Percentiles rank a stretch among this genome's conserved stretches.
phyloP scores from a whole-genome alignment of 2,113 vertebrate species.

The Archilochus colubris region DNA sequence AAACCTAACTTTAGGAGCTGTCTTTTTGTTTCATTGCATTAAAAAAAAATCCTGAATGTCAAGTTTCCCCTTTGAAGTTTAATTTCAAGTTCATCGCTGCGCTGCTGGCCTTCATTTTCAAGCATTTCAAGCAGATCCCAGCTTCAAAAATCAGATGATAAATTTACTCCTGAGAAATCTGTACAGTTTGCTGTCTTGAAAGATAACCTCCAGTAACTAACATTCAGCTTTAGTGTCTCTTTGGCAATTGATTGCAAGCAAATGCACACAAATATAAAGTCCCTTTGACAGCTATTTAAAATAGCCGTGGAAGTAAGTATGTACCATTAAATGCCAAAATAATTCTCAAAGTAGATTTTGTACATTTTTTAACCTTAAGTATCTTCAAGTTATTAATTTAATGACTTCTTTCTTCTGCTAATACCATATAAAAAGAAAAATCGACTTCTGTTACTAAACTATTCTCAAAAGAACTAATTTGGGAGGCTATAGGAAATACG shows the following conservation, averaged over 20 bases:
- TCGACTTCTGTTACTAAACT: not conserved
- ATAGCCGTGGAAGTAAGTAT: not conserved
- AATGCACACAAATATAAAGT: not conserved
- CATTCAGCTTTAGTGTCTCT: conserved; percentile 36
- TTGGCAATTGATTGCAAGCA: conserved; percentile 23
- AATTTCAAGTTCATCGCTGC: not conserved
- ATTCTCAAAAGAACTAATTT: not conserved
- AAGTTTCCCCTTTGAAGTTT: not conserved
- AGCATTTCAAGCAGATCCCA: not conserved
- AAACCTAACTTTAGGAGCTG: not conserved
- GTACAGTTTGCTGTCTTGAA: not conserved
- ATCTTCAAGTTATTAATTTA: not conserved
- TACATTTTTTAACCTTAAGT: not conserved
- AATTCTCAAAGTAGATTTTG: not conserved
- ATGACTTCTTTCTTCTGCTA: not conserved
- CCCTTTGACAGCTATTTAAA: not conserved
- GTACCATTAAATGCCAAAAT: not conserved
- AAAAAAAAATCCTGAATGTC: not conserved
- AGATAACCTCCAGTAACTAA: conserved; percentile 40
- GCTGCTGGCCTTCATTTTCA: too few species aligned
- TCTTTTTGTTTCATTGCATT: not conserved
- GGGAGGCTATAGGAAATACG: not conserved
- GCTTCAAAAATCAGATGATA: conserved; percentile 21
- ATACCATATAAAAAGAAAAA: not conserved
- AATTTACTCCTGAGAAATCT: conserved; percentile 37